Evolutionary conservation across 2,113 vertebrate genomes (phyloP), one percentile per base, ranked within the genome.

Genomic region (Todiramphus chloris): DNA sequence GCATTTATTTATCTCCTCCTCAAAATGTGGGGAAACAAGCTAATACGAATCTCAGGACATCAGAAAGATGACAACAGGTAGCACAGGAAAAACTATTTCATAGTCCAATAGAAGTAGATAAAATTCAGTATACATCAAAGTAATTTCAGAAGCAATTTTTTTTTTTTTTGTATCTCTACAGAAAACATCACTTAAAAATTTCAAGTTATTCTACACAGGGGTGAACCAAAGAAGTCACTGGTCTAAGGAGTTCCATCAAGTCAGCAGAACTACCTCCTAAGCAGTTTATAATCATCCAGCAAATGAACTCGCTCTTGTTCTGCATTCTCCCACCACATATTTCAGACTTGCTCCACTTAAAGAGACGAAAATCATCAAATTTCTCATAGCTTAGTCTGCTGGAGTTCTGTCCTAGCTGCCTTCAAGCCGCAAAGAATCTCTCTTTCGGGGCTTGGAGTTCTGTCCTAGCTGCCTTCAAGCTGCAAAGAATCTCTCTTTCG

Each of bases 101-200:
- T 75, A 97, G 97, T 94, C 96, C 84, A 83, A 37, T 8, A 41
- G 95, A 97, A 97, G 69, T 43, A 97, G 97, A 97, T 97, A 96
- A 96, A 97, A 97, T 95, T 97, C 96, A 90, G 91, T 70, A 92
- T 84, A 95, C 94, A 97, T 96, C 95, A 97, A 95, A 97, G 90
- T 92, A 94, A 97, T 97, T 98, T 97, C 95, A 98, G 95, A 97
- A 98, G 87, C 85, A 96, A 97, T 98, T 97, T 97, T 97, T 17
- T 56, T 58, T 53, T 53, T 27, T 53, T 20, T 93, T 91, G 24
- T 77, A 96, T 93, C 92, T 97, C 81, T 68, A 87, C 83, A 96
- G 85, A 91, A 97, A 97, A 97, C 64, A 96, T 16, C 59, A 75
- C 89, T 97, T 96, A 67, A 72, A 89, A 93, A 84, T 56, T 68